These are phyloP conservation scores for Procambarus clarkii DNA, from an alignment of 1,140 invertebrate species.

Conservation along the genomic window DNA sequence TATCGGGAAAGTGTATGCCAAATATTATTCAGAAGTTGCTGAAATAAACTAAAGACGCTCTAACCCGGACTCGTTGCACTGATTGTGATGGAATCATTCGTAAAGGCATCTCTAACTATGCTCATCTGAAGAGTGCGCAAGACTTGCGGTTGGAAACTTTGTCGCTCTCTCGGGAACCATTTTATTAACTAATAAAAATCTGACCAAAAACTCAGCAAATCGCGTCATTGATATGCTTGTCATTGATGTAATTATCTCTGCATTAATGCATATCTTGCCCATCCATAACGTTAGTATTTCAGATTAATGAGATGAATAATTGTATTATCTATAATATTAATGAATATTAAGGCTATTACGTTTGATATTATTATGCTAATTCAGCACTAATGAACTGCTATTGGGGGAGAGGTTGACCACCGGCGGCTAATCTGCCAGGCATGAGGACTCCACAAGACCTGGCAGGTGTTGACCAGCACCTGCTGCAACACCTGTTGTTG, in stretches of 20 bases:
- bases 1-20: no score
- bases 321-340: constrained; percentile 45
- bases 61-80: no score
- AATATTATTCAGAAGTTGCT: no score
- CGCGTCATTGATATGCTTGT: neutral
- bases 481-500: no score
- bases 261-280: constrained; percentile 13
- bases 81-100: no score
- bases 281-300: constrained; percentile 35
- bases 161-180: constrained; percentile 24
- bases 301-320: constrained; percentile 49
- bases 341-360: constrained; percentile 35
- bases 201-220: constrained; percentile 20
- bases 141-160: no score
- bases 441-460: no score
- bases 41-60: no score
- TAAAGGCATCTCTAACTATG: no score
- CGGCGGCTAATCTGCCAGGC: neutral
- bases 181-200: constrained; percentile 30
- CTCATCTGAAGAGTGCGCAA: no score
- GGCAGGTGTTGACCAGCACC: no score
- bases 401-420: neutral
- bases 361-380: constrained; percentile 53
- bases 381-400: constrained; percentile 29
- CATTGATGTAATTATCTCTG: neutral